These are phyloP conservation scores for Lepidurus couesii DNA, from an alignment of 1,140 invertebrate genomes.

Conservation along the genomic window DNA sequence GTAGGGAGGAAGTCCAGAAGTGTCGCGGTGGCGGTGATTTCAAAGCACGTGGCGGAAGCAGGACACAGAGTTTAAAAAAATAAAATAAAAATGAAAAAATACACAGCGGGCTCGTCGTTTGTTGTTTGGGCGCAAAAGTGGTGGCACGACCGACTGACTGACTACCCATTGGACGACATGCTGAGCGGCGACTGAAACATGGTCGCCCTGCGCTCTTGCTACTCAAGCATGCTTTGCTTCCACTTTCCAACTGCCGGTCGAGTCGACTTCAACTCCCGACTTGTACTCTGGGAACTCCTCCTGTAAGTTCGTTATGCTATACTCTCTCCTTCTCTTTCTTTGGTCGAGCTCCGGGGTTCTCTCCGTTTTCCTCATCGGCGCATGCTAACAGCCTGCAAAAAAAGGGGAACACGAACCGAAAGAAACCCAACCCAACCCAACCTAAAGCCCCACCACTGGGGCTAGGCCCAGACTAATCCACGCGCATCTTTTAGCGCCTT, in stretches of 20 bases:
- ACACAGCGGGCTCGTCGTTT: not conserved
- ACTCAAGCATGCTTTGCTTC: conserved; percentile 4
- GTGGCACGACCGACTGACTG: not conserved
- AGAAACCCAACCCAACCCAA: not conserved
- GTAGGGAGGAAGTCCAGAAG: too few species aligned
- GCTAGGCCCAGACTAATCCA: not conserved
- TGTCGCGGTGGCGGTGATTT: too few species aligned
- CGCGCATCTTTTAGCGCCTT: too few species aligned
- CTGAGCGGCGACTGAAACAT: conserved; percentile 13
- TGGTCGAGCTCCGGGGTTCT: not conserved
- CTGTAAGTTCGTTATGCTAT: not conserved
- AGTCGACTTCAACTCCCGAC: not conserved
- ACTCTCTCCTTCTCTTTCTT: not conserved
- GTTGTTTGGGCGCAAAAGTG: not conserved
- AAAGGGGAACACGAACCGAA: not conserved
- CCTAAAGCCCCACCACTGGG: not conserved
- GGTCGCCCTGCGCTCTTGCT: conserved; percentile 13
- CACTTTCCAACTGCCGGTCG: not conserved
- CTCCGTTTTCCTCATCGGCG: conserved; percentile 20
- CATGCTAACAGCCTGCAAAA: not conserved
- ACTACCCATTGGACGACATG: conserved; percentile 16
- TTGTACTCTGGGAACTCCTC: not conserved
- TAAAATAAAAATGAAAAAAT: not conserved
- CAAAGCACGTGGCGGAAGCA: too few species aligned
- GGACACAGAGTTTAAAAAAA: not conserved